Conservation (phyloP, 2,888 invertebrate genomes). For the Abrostola tripartita region DNA sequence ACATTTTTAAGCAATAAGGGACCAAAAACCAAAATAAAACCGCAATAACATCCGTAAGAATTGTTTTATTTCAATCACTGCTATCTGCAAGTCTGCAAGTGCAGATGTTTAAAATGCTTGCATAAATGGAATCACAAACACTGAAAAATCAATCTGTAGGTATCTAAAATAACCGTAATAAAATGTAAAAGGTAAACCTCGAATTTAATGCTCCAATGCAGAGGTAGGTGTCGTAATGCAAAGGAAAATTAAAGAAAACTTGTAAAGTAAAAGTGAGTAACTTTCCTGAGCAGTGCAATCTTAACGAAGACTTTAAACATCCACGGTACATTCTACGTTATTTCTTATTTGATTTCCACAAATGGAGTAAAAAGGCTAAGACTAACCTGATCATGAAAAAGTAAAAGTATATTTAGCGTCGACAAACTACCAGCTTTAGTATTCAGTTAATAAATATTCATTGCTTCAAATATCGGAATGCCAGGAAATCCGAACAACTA, state of each 20-base stretch:
- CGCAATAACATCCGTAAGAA: too few relatives aligned
- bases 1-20: too few relatives aligned
- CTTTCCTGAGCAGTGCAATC: slow-evolving; percentile 16
- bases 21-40: too few relatives aligned
- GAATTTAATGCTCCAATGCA: slow-evolving; percentile 9
- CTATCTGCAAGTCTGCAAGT: too few relatives aligned
- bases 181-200: slow-evolving; percentile 20
- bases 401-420: slow-evolving; percentile 13
- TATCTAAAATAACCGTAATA: neutral
- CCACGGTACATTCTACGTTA: neutral
- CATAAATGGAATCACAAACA: too few relatives aligned
- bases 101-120: neutral
- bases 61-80: too few relatives aligned
- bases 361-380: neutral
- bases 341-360: neutral
- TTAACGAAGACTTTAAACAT: slow-evolving; percentile 11
- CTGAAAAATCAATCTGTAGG: neutral
- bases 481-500: neutral
- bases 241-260: slow-evolving; percentile 27
- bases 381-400: neutral
- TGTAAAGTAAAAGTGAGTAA: slow-evolving; percentile 23
- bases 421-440: neutral
- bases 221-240: slow-evolving; percentile 9
- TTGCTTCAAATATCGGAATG: slow-evolving; percentile 12
- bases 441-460: neutral